Percentiles rank a stretch among this genome's conserved stretches.
Conservation (phyloP, 2,888 invertebrate species). For the Xestia sexstrigata region DNA sequence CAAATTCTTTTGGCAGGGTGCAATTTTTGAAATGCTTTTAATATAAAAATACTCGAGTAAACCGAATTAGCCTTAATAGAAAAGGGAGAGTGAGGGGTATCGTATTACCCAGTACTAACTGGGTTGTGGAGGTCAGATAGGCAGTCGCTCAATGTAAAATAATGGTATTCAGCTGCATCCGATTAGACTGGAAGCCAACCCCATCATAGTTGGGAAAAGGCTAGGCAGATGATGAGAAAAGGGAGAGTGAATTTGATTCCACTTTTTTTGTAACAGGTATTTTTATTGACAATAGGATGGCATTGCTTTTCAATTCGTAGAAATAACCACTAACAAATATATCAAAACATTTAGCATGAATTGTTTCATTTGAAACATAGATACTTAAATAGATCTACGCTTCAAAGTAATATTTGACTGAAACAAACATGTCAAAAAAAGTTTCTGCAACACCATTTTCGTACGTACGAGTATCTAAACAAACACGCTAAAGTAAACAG, state of each 20-base stretch:
- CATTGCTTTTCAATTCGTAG: background rate
- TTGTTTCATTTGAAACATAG: background rate
- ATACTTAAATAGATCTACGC: background rate
- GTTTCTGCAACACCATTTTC: slow-evolving; percentile 39
- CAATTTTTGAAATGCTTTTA: slow-evolving; percentile 28
- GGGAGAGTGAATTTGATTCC: background rate
- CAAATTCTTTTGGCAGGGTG: slow-evolving; percentile 32
- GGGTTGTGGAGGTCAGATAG: too few relatives aligned
- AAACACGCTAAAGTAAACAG: slow-evolving; percentile 60
- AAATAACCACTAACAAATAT: background rate
- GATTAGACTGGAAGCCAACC: too few relatives aligned
- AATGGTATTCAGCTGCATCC: too few relatives aligned
- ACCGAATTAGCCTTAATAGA: background rate
- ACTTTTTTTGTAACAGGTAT: too few relatives aligned
- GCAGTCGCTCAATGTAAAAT: too few relatives aligned
- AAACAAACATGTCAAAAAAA: slow-evolving; percentile 12
- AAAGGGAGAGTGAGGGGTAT: background rate
- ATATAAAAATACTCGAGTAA: background rate
- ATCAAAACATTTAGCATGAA: background rate
- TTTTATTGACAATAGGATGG: background rate
- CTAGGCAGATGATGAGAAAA: too few relatives aligned
- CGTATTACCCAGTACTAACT: too few relatives aligned
- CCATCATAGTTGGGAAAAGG: too few relatives aligned
- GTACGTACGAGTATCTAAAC: slow-evolving; percentile 45
- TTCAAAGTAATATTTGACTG: slow-evolving; percentile 27